Base-by-base conservation (phyloP, 2,113 vertebrate species). In the Chionis minor region DNA sequence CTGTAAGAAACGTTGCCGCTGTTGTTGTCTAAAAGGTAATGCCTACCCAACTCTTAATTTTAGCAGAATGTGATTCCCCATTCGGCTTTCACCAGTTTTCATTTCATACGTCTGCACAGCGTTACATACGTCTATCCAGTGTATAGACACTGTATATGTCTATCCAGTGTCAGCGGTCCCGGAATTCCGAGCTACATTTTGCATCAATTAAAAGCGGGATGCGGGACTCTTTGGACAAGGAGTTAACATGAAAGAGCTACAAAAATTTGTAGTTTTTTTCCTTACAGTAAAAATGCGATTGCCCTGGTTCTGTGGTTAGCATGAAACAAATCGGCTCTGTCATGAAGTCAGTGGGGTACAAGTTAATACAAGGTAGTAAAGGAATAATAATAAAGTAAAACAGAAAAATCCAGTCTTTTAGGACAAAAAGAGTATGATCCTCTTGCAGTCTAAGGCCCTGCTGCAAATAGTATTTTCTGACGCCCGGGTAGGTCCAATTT, bases 291-390 rank as follows among this genome's bases (percentile, higher is more conserved):
- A 62, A 88, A 67, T 42, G 72, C 32, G 81, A 52, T 92, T 75
- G 66, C 33, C 51, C 75, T 66, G 22, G 14, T 96, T 93, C 86
- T 95, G 89, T 91, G 81, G 83, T 81, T 97, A 78, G 81, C 59
- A 20, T 86, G 78, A 96, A 97, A 91, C 95, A 93, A 96, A 90
- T 94, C 45, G 51, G 40, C 78, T 95, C 66, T 95, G 75, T 85
- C 80, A 30, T 87, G 92, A 90, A 97, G 88, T 93, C 88, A 58
- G 88, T 87, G 69, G 88, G 83, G 58, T 71, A 59, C 66, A 86
- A 92, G 88, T 93, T 90, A 95, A 72, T 84, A 85, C 65, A 86
- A 86, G 63, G 78, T 88, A 96, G 90, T 97, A 97, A 94, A 79
- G 67, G 74, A 95, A 78, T 94, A 45, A 89, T 88, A 89, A 90